phyloP scores from a whole-genome alignment of 2,797 vertebrate species.

The Adelosebastes latens region DNA sequence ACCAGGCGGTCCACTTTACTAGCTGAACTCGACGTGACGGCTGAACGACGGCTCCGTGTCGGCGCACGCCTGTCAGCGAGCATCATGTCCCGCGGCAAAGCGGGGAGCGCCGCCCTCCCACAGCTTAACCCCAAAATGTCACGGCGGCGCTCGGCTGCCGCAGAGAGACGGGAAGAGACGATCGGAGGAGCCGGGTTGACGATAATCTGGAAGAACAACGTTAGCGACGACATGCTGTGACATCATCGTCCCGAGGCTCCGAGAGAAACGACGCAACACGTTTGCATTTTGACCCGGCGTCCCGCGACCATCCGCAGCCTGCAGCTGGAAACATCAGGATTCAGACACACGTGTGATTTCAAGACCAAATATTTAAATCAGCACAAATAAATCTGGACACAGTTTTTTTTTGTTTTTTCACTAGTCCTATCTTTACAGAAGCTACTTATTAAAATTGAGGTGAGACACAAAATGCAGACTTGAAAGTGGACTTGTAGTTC shows the following conservation, averaged over 20 bases:
- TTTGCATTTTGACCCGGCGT: constrained; percentile 20
- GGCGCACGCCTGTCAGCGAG: constrained; percentile 32
- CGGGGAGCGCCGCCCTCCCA: constrained; percentile 19
- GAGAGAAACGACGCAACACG: constrained; percentile 15
- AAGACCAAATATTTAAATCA: background rate
- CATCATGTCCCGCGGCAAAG: constrained; percentile 30
- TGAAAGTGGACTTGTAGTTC: no score
- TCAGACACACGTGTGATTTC: background rate
- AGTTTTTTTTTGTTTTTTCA: background rate
- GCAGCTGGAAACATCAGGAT: constrained; percentile 8
- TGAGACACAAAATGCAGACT: no score
- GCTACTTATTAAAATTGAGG: no score
- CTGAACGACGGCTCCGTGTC: constrained; percentile 1
- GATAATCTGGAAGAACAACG: constrained; percentile 48
- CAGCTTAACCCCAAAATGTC: constrained; percentile 69
- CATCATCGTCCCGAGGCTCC: constrained; percentile 46
- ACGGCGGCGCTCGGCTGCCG: constrained; percentile 20
- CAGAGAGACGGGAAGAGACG: background rate
- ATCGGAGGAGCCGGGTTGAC: constrained; percentile 48
- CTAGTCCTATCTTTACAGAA: no score
- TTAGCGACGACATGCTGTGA: constrained; percentile 38
- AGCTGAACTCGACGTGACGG: background rate
- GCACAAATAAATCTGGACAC: background rate
- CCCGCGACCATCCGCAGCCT: constrained; percentile 16
- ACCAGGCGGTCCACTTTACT: background rate